Evolutionary conservation across 2,113 vertebrate genomes (phyloP).

Genomic region (Xyliphius kryptos): DNA sequence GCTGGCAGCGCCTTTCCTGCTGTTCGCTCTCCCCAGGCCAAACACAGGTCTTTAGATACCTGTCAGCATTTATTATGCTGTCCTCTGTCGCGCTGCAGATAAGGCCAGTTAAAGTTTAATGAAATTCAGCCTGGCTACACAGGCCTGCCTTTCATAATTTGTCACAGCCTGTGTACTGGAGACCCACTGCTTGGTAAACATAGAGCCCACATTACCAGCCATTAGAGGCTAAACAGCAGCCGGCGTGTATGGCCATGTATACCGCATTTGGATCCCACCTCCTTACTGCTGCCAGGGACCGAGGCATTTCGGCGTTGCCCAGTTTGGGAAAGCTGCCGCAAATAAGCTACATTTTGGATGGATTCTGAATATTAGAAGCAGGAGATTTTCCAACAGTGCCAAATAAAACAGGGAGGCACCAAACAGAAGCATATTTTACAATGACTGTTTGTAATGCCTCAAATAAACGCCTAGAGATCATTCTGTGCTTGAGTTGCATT

Average conservation of each 20-base stretch:
- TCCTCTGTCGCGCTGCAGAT: conserved; percentile 60
- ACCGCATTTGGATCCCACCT: conserved; percentile 37
- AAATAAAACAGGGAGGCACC: conserved; percentile 8
- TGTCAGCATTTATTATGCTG: conserved; percentile 67
- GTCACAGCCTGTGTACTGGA: conserved; percentile 64
- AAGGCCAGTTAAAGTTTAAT: conserved; percentile 68
- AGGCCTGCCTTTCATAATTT: conserved; percentile 71
- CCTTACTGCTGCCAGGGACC: conserved; percentile 48
- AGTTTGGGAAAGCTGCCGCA: conserved; percentile 22
- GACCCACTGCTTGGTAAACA: conserved; percentile 69
- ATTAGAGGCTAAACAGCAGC: conserved; percentile 68
- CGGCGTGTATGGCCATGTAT: conserved; percentile 43
- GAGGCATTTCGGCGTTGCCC: conserved; percentile 38
- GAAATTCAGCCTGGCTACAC: conserved; percentile 67
- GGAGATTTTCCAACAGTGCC: conserved; percentile 21
- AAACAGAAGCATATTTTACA: background rate
- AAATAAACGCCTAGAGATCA: conserved; percentile 10
- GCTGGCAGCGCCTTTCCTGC: conserved; percentile 57
- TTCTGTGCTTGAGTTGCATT: conserved; percentile 7
- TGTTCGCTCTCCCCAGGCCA: conserved; percentile 55
- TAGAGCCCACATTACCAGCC: conserved; percentile 57
- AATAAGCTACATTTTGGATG: conserved; percentile 19
- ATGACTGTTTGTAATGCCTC: conserved; percentile 1
- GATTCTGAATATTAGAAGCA: conserved; percentile 7
- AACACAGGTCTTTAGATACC: conserved; percentile 65